phyloP scores from a whole-genome alignment of 2,888 invertebrate genomes.

The Ichneumoninae sp. region DNA sequence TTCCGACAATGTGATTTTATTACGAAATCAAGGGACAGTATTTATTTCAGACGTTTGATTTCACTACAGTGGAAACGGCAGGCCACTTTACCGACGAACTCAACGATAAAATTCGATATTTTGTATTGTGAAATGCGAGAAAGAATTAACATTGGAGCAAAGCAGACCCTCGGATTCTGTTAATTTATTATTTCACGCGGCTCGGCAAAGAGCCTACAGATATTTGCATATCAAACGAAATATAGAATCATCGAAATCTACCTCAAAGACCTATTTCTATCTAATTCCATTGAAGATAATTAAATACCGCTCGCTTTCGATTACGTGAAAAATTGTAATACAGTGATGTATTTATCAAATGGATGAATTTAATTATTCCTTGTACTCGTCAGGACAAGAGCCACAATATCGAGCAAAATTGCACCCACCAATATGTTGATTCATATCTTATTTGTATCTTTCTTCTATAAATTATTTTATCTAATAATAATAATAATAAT shows the following conservation, averaged over 20 bases:
- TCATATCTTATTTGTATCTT: constrained; percentile 47
- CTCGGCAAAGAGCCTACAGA: not conserved
- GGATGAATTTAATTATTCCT: constrained; percentile 45
- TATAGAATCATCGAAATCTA: constrained; percentile 83
- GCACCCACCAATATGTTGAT: constrained; percentile 43
- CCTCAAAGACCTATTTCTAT: constrained; percentile 88
- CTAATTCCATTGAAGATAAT: constrained; percentile 35
- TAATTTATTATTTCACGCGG: not conserved
- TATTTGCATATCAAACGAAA: constrained; percentile 15
- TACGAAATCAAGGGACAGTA: constrained; percentile 41
- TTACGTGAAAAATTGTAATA: constrained; percentile 46
- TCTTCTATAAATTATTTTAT: not conserved
- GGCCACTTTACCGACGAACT: not conserved
- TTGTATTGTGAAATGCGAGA: not conserved
- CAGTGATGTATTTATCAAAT: constrained; percentile 30
- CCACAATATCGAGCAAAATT: constrained; percentile 27
- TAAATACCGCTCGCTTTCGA: not conserved
- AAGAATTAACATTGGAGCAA: not conserved
- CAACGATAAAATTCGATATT: not conserved
- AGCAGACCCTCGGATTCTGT: not conserved
- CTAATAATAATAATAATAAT: too few relatives aligned
- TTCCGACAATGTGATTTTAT: constrained; percentile 48
- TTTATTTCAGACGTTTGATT: not conserved
- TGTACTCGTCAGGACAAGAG: constrained; percentile 9
- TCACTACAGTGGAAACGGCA: constrained; percentile 27